Evolutionary conservation across 2,113 vertebrate species (phyloP).

Genomic region (Donacobius atricapilla): DNA sequence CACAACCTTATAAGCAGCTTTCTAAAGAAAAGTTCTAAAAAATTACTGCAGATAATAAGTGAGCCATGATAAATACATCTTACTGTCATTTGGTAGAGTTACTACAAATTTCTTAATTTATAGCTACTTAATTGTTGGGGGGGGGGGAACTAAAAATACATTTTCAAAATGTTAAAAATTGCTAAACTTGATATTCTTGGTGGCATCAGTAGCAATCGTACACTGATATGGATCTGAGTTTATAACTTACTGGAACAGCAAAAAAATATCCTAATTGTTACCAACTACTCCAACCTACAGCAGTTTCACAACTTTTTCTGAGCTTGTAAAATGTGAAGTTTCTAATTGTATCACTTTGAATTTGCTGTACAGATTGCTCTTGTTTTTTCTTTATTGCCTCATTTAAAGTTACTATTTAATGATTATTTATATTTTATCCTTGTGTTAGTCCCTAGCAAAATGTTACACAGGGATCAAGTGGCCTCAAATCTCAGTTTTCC

Average conservation of each 20-base stretch:
- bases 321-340: not conserved
- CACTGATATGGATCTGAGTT: not conserved
- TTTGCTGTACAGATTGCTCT: not conserved
- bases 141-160: not conserved
- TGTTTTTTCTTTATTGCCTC: not conserved
- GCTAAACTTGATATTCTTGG: not conserved
- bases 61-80: not conserved
- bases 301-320: not conserved
- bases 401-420: not conserved
- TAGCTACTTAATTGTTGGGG: too few relatives aligned
- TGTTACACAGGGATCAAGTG: not conserved
- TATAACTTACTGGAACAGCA: not conserved
- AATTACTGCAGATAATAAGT: not conserved
- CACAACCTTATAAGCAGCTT: not conserved
- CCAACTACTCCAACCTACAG: not conserved
- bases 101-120: not conserved
- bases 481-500: constrained; percentile 5
- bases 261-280: not conserved
- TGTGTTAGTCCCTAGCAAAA: not conserved
- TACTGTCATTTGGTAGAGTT: not conserved
- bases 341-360: not conserved
- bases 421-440: not conserved
- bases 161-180: not conserved
- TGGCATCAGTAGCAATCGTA: not conserved
- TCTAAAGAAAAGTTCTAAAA: not conserved